Conservation (phyloP, 2,888 invertebrate species). For the Pheosia gnoma region DNA sequence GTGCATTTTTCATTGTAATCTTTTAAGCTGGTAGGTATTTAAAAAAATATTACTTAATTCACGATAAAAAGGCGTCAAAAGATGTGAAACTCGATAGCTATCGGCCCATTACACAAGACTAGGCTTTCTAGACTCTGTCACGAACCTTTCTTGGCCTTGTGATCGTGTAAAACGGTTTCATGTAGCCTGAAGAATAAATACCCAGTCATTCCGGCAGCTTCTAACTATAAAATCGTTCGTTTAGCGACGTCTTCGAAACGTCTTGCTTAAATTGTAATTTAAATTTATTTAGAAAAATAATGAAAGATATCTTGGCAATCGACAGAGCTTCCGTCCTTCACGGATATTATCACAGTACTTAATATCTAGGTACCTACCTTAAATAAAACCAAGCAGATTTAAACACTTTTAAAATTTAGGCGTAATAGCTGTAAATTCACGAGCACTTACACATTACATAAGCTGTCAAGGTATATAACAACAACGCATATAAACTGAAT, state of each 20-base stretch:
- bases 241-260: not conserved
- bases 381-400: not conserved
- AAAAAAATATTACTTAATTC: constrained; percentile 38
- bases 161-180: constrained; percentile 40
- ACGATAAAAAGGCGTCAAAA: constrained; percentile 43
- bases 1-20: constrained; percentile 20
- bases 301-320: constrained; percentile 9
- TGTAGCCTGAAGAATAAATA: constrained; percentile 37
- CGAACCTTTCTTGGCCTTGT: constrained; percentile 59
- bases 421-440: not conserved
- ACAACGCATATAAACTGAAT: not conserved
- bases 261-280: not conserved
- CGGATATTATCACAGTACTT: constrained; percentile 2
- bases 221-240: not conserved
- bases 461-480: too few species aligned
- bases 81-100: constrained; percentile 49
- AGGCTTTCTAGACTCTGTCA: constrained; percentile 60
- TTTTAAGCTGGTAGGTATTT: constrained; percentile 10
- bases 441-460: not conserved
- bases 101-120: constrained; percentile 53
- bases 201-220: constrained; percentile 12
- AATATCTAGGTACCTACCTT: not conserved
- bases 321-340: not conserved
- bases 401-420: not conserved
- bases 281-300: constrained; percentile 26